A percentile compares a stretch with the other conserved stretches of the same genome.
Evolutionary conservation across 2,113 vertebrate genomes (phyloP).

Genomic region (Scomber colias): DNA sequence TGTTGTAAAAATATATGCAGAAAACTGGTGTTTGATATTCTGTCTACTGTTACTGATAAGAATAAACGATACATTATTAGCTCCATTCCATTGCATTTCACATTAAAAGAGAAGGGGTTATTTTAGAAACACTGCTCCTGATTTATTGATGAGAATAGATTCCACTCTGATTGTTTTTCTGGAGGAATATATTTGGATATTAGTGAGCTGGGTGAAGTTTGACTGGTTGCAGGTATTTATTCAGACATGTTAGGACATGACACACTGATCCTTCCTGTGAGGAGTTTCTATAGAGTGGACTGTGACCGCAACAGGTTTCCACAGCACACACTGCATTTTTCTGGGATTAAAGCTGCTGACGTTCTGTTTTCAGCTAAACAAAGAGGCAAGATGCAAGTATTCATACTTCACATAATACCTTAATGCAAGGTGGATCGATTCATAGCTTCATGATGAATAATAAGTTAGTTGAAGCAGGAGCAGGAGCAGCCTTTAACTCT

Average conservation of each 20-base stretch:
- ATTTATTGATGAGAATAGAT: slow-evolving; percentile 1
- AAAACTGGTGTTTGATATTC: no score
- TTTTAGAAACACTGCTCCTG: slow-evolving; percentile 6
- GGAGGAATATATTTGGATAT: slow-evolving; percentile 8
- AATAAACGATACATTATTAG: no score
- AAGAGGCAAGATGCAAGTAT: no score
- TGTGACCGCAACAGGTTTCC: not conserved
- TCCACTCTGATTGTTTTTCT: not conserved
- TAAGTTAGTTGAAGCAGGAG: no score
- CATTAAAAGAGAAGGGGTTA: not conserved
- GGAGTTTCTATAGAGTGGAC: not conserved
- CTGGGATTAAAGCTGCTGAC: no score
- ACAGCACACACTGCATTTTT: not conserved
- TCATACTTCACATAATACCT: no score
- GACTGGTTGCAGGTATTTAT: not conserved
- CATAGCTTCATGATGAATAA: no score
- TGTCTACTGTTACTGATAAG: no score
- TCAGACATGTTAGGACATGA: slow-evolving; percentile 18
- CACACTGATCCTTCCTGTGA: not conserved
- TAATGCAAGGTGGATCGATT: no score
- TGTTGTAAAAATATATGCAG: no score
- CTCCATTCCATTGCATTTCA: not conserved
- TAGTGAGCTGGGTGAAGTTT: slow-evolving; percentile 9
- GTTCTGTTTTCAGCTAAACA: no score
- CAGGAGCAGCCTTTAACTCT: no score